phyloP scores from a whole-genome alignment of 2,113 vertebrate genomes.

The Corythornis cristatus region DNA sequence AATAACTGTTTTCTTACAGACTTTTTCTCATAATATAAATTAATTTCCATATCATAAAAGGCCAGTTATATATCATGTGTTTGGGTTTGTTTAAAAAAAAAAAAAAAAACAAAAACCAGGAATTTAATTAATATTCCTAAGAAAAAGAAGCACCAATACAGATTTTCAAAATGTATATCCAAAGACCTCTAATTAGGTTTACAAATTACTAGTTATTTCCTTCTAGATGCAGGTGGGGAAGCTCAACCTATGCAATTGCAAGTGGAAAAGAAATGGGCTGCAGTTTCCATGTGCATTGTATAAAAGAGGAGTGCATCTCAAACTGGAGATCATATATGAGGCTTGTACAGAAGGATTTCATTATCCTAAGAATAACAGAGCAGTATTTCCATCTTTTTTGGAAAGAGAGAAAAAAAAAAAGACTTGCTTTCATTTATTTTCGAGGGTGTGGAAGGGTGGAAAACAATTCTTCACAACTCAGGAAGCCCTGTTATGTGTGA shows the following conservation, averaged over 20 bases:
- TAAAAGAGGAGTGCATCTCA: background rate
- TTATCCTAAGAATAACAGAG: background rate
- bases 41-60: background rate
- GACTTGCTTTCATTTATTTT: background rate
- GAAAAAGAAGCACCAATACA: background rate
- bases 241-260: background rate
- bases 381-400: background rate
- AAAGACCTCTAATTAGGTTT: background rate
- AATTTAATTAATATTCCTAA: background rate
- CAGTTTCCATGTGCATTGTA: background rate
- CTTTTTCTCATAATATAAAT: background rate
- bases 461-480: background rate
- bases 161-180: background rate
- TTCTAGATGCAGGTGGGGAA: background rate
- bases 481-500: background rate
- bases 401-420: no score
- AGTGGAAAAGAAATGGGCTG: background rate
- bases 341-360: background rate
- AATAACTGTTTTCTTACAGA: background rate
- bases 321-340: background rate
- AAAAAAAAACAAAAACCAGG: background rate
- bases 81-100: no score
- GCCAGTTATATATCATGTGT: background rate
- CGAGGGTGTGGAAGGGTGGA: background rate
- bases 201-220: background rate